Evolutionary conservation across 2,888 invertebrate species (phyloP).

Genomic region (Minunthozetes semirufus): DNA sequence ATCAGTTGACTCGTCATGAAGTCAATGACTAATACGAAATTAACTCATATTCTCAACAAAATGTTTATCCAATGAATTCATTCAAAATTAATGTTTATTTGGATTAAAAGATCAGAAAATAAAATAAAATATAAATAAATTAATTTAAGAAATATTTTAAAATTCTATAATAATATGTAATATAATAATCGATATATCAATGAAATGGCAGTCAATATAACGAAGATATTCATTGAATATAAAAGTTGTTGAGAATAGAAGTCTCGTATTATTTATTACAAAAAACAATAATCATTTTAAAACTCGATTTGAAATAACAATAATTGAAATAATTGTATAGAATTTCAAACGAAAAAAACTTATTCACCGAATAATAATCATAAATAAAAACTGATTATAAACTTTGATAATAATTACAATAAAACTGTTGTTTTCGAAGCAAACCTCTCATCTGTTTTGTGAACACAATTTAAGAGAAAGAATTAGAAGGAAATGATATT

Average conservation of each 20-base stretch:
- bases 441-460: not conserved
- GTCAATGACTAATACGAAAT: conserved; percentile 17
- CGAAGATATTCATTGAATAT: not conserved
- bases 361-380: not conserved
- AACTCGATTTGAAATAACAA: not conserved
- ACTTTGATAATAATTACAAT: not conserved
- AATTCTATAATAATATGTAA: not conserved
- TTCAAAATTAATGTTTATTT: conserved; percentile 1
- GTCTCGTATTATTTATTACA: not conserved
- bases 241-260: not conserved
- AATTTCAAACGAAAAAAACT: conserved; percentile 5
- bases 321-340: not conserved
- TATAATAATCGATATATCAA: not conserved
- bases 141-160: not conserved
- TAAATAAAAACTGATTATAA: not conserved
- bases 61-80: not conserved
- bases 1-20: conserved; percentile 28
- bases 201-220: not conserved
- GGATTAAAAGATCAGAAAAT: not conserved
- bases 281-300: not conserved
- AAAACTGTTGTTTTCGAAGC: not conserved
- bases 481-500: no score
- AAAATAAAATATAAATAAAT: not conserved
- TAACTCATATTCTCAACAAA: not conserved
- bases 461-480: not conserved